Percentiles rank a stretch among this genome's conserved stretches.
Evolutionary conservation across 2,888 invertebrate genomes (phyloP).

Genomic region (Microplitis deprimator): DNA sequence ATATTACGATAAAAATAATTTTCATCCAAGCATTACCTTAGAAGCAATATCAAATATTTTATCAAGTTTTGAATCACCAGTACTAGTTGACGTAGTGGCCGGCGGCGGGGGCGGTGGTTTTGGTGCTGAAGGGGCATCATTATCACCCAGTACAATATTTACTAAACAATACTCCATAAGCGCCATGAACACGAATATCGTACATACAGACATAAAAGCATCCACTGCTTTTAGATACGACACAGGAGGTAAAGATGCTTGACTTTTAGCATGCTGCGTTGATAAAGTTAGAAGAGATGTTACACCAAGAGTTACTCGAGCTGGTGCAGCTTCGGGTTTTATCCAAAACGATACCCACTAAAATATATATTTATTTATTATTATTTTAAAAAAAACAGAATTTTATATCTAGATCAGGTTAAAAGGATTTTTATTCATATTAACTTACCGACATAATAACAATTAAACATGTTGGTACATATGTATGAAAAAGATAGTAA

Average conservation of each 20-base stretch:
- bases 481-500: conserved; percentile 94
- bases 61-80: conserved; percentile 71
- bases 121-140: conserved; percentile 74
- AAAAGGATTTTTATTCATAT: no score
- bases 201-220: conserved; percentile 94
- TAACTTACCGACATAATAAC: conserved; percentile 91
- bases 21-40: conserved; percentile 63
- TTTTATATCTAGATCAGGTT: not conserved
- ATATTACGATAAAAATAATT: conserved; percentile 42
- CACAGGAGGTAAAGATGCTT: conserved; percentile 92
- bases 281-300: conserved; percentile 90
- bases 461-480: conserved; percentile 93
- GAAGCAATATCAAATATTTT: conserved; percentile 75
- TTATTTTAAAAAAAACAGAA: conserved; percentile 9
- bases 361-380: conserved; percentile 51
- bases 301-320: conserved; percentile 92
- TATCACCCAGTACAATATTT: conserved; percentile 86
- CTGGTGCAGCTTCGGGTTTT: conserved; percentile 94
- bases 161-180: conserved; percentile 94
- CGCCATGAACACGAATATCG: conserved; percentile 94
- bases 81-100: conserved; percentile 71
- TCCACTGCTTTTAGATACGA: conserved; percentile 95
- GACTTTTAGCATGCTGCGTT: conserved; percentile 94
- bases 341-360: conserved; percentile 97
- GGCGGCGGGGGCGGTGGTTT: conserved; percentile 78